Conservation (phyloP, 2,888 invertebrate genomes). For the Prosopocoilus inquinatus region DNA sequence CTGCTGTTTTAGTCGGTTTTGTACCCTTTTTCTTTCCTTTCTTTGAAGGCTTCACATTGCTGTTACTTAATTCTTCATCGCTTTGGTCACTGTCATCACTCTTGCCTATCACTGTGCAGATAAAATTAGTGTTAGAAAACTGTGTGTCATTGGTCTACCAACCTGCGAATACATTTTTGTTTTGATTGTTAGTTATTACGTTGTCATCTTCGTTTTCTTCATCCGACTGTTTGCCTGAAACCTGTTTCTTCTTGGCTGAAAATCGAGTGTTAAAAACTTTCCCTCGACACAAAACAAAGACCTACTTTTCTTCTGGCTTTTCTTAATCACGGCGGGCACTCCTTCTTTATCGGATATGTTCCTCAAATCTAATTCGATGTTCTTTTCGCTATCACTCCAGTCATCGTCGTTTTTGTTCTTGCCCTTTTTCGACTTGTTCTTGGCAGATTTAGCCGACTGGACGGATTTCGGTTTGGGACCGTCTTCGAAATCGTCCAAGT, state of each 20-base stretch:
- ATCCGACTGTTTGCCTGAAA: conserved; percentile 32
- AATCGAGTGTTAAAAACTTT: neutral
- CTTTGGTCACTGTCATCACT: neutral
- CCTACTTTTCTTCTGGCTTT: conserved; percentile 56
- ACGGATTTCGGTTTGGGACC: conserved; percentile 39
- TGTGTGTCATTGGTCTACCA: too few relatives aligned
- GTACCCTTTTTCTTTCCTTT: conserved; percentile 38
- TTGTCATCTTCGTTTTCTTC: conserved; percentile 22
- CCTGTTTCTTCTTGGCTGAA: conserved; percentile 18
- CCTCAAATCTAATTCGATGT: conserved; percentile 19
- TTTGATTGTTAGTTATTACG: conserved; percentile 4
- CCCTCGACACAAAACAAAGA: neutral
- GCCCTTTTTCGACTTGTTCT: conserved; percentile 48
- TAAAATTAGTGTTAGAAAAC: too few relatives aligned
- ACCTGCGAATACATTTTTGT: neutral
- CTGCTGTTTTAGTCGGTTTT: conserved; percentile 2
- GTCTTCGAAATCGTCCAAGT: conserved; percentile 57
- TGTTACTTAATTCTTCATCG: too few relatives aligned
- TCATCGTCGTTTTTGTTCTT: conserved; percentile 47
- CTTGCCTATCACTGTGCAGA: neutral
- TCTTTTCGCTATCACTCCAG: conserved; percentile 41
- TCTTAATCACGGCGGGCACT: conserved; percentile 51
- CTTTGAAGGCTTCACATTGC: conserved; percentile 23
- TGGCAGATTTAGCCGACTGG: conserved; percentile 52
- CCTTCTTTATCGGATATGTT: conserved; percentile 29